Evolutionary conservation across 2,888 invertebrate species (phyloP).

Genomic region (Apotomis betuletana): DNA sequence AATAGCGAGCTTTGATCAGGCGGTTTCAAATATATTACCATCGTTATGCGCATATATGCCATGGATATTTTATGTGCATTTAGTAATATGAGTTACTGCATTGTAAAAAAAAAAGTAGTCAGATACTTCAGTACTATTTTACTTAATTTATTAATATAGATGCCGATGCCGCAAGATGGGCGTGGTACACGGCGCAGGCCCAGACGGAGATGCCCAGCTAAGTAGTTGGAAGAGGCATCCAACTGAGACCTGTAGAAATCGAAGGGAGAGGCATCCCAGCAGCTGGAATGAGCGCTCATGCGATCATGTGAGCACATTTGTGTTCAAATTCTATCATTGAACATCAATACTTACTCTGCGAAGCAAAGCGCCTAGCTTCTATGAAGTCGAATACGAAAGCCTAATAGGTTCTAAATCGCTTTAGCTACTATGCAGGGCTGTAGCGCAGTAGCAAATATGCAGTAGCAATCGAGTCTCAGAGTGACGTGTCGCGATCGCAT

Average conservation of each 20-base stretch:
- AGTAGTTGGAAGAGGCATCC: too few species aligned
- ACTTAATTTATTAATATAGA: too few species aligned
- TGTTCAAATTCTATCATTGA: too few species aligned
- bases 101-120: neutral
- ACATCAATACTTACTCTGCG: too few species aligned
- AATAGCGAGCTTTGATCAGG: slow-evolving; percentile 14
- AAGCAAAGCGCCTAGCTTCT: too few species aligned
- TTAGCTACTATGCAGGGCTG: slow-evolving; percentile 16
- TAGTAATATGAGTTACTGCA: neutral
- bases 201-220: too few species aligned
- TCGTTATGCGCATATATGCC: slow-evolving; percentile 14
- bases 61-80: neutral
- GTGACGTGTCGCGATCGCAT: slow-evolving; percentile 82
- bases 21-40: slow-evolving; percentile 3
- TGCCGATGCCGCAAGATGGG: too few species aligned
- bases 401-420: slow-evolving; percentile 26
- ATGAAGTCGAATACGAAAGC: neutral
- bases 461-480: slow-evolving; percentile 51
- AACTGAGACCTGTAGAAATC: too few species aligned
- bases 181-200: too few species aligned
- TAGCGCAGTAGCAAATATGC: slow-evolving; percentile 32
- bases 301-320: too few species aligned
- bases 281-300: too few species aligned
- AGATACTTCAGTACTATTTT: neutral
- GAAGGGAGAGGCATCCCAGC: too few species aligned